Evolutionary conservation across 2,888 invertebrate genomes (phyloP).

Genomic region (Caradrina kadenii): DNA sequence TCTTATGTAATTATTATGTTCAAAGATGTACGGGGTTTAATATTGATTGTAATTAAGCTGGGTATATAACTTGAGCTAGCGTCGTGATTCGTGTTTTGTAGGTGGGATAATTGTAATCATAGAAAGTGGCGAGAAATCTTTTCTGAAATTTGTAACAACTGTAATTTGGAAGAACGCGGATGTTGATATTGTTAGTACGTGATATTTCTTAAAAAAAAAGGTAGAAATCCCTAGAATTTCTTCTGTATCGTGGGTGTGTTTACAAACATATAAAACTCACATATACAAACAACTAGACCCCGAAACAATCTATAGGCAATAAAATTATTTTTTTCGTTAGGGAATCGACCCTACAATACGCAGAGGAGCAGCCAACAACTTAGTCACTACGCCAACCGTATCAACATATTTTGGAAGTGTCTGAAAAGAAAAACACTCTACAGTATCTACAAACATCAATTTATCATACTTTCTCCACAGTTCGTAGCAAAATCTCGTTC

Average conservation of each 20-base stretch:
- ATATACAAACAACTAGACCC: too few species aligned
- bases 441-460: not conserved
- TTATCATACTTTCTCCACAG: not conserved
- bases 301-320: too few species aligned
- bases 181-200: not conserved
- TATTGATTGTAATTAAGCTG: slow-evolving; percentile 34
- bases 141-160: not conserved
- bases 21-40: slow-evolving; percentile 27
- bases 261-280: too few species aligned
- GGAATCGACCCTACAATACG: too few species aligned
- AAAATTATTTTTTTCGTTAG: too few species aligned
- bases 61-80: not conserved
- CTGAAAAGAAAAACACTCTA: not conserved
- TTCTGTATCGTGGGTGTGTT: too few species aligned
- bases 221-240: too few species aligned
- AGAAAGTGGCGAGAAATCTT: not conserved
- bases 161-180: not conserved
- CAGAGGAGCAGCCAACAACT: too few species aligned
- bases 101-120: not conserved
- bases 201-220: too few species aligned
- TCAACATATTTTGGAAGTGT: too few species aligned
- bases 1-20: slow-evolving; percentile 27
- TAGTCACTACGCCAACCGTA: too few species aligned
- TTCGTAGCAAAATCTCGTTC: not conserved
- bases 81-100: not conserved